Evolutionary conservation across 2,797 vertebrate genomes (phyloP).

Genomic region (Tinamus major): DNA sequence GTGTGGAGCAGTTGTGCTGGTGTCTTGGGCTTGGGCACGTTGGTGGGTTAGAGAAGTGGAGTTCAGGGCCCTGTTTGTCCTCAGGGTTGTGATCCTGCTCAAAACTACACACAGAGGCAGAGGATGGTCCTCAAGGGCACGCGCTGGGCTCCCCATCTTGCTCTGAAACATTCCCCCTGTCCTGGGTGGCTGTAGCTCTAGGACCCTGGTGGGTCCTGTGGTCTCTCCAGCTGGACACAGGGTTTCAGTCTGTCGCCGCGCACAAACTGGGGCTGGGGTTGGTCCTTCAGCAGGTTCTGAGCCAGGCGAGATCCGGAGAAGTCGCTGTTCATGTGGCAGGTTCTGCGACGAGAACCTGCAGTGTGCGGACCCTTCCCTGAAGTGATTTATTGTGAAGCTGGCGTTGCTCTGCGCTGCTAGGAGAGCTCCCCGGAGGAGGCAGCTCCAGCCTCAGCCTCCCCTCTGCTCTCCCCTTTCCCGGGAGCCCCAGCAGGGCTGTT

Average conservation of each 20-base stretch:
- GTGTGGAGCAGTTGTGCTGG: background rate
- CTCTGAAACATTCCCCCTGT: background rate
- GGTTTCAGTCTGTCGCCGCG: background rate
- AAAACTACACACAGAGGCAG: background rate
- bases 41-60: background rate
- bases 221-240: rapidly evolving
- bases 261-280: background rate
- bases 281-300: background rate
- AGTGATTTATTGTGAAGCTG: background rate
- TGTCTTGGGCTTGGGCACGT: background rate
- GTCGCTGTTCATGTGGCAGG: background rate
- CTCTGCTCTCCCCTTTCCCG: background rate
- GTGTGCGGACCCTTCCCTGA: background rate
- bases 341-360: background rate
- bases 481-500: rapidly evolving
- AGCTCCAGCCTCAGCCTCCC: background rate
- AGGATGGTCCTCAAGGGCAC: background rate
- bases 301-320: background rate
- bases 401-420: background rate
- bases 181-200: background rate
- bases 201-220: background rate
- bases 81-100: background rate
- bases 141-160: background rate
- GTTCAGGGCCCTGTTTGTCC: background rate
- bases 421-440: background rate